Evolutionary conservation across 1,140 invertebrate genomes (phyloP), one percentile per base, ranked within the genome.

Genomic region (Asbolus verrucosus): DNA sequence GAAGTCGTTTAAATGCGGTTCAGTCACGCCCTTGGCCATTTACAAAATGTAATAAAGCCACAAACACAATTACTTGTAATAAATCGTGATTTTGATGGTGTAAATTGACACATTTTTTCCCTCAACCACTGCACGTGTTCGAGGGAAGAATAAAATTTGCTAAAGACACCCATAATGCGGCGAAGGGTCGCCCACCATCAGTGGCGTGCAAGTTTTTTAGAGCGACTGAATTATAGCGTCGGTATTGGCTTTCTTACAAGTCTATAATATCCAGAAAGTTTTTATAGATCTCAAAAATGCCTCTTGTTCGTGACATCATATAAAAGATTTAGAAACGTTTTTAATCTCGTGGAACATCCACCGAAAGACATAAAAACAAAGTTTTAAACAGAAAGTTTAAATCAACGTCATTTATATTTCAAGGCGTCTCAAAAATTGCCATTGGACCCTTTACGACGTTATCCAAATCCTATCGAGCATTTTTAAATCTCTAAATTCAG

Each of bases 61-160:
- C 39, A 43, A 14, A 43, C 39, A 43, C 39, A 43, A 43, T 43
- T 43, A 43, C 39, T 43, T 18, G 39, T 14, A 43, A 43, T 43
- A 43, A 43, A 43, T 43, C 39, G 13, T 43, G 33, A 36, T 36
- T 36, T n/a, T 36, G 5, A 36, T 36, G 33, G 39, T 9, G 39
- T 43, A 43, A 43, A 43, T 43, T 43, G 39, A 43, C 15, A 16
- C 5, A 43, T 16, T 43, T 43, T 43, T 43, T 13, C 33, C 15
- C 5, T 16, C 5, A 6, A 43, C 14, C n/a, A n/a, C 33, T 43
- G 39, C 39, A 16, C 39, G 15, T 18, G 39, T 43, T 18, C 15
- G 39, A 16, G 15, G 13, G 39, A 54, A 19, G 16, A 24, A 50
- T 19, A 50, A 50, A 50, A 50, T 24, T 41, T 43, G 33, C 33